Percentiles rank a stretch among this genome's conserved stretches.
These are phyloP conservation scores for Colletes latitarsis DNA, from an alignment of 1,140 invertebrate genomes.

Conservation along the genomic window DNA sequence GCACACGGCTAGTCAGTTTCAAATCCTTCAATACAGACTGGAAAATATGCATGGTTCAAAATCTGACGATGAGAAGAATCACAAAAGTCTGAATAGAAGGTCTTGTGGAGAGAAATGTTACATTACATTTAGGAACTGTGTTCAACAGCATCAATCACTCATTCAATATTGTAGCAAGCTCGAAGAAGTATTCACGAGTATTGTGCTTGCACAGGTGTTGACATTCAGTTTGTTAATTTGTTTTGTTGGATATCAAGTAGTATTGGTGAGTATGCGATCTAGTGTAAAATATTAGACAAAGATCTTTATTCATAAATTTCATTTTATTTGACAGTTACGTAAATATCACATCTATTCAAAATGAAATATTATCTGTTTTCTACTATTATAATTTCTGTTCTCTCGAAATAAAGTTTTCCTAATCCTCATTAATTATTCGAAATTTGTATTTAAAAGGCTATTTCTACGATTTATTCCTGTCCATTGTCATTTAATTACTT, in stretches of 20 bases:
- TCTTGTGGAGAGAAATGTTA: conserved; percentile 20
- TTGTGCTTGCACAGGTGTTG: conserved; percentile 43
- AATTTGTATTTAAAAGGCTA: too few relatives aligned
- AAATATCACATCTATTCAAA: too few relatives aligned
- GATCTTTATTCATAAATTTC: too few relatives aligned
- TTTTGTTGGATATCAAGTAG: conserved; percentile 42
- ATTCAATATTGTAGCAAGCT: conserved; percentile 34
- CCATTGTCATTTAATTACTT: too few relatives aligned
- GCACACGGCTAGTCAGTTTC: conserved; percentile 56
- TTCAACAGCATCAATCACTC: conserved; percentile 47
- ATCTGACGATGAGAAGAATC: too few relatives aligned
- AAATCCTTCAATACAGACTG: conserved; percentile 56
- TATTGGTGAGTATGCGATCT: conserved; percentile 45
- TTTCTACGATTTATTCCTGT: too few relatives aligned
- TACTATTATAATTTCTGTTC: too few relatives aligned
- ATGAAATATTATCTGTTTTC: too few relatives aligned
- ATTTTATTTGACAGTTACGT: too few relatives aligned
- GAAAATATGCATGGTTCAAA: not conserved
- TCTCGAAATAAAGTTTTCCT: too few relatives aligned
- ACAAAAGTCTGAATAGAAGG: not conserved
- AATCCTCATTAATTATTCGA: too few relatives aligned
- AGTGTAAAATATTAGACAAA: not conserved
- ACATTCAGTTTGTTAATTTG: conserved; percentile 37
- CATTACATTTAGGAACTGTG: not conserved
- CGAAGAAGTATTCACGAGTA: conserved; percentile 33